Evolutionary conservation across 2,797 vertebrate genomes (phyloP), one percentile per base, ranked within the genome.

Genomic region (Peromyscus aztecus): DNA sequence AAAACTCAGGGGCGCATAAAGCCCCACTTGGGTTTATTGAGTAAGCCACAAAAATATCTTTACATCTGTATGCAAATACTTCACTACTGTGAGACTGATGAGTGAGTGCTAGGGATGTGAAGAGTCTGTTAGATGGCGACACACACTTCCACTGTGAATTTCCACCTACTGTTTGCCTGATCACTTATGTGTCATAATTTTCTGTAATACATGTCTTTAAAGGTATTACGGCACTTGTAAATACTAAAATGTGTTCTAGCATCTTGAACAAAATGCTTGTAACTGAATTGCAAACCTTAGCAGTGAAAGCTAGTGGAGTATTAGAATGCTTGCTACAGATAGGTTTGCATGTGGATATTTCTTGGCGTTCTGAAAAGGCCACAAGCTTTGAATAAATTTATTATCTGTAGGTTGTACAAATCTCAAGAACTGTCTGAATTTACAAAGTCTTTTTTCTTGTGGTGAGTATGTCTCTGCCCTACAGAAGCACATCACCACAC

Each of bases 41-140:
- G 96, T 94, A 89, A 95, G 89, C 76, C 76, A 82, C 71, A 96
- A 95, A 94, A 97, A 97, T 96, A 95, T 96, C 86, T 97, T 95
- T 80, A 96, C 97, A 96, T 97, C 94, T 97, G 94, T 96, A 97
- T 97, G 96, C 91, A 97, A 97, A 96, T 97, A 95, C 91, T 97
- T 96, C 87, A 94, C 96, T 82, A 95, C 80, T 91, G 63, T 82
- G 91, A 89, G 94, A 17, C 85, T n/a, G 81, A 63, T 43, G 67
- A 92, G 34, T 82, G 75, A 86, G 13, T 2, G 57, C n/a, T 11
- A 6, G 49, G 49, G 29, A 52, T 80, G 55, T 9, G 34, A 89
- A 89, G 82, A 90, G 67, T 55, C 75, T 87, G 24, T 46, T 40
- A 46, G 90, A 65, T 10, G 69, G 52, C 49, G 55, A 90, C 52